A percentile compares a stretch with the other conserved stretches of the same genome.
Evolutionary conservation across 2,888 invertebrate genomes (phyloP).

Genomic region (Nephrotoma guestfalica): DNA sequence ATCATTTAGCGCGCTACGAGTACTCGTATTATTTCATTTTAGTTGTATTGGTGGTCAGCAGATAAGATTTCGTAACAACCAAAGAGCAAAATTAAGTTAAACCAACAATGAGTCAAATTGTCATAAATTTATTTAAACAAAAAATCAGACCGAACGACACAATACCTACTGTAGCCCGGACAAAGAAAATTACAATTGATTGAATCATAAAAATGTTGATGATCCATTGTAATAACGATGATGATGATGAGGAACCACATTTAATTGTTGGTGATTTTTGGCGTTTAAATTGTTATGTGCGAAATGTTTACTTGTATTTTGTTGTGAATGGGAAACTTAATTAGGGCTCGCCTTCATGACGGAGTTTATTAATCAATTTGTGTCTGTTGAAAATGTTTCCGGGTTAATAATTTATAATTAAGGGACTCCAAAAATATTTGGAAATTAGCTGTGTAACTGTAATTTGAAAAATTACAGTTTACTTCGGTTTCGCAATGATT

Average conservation of each 20-base stretch:
- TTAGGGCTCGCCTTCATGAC: neutral
- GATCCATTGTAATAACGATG: neutral
- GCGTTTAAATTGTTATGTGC: neutral
- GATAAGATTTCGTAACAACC: neutral
- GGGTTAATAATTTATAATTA: neutral
- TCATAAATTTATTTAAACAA: neutral
- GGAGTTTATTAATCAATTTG: neutral
- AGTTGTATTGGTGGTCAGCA: neutral
- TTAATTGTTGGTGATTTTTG: neutral
- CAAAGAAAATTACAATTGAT: neutral
- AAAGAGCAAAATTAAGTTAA: neutral
- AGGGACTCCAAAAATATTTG: neutral
- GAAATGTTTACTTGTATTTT: neutral
- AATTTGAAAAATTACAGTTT: neutral
- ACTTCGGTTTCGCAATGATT: neutral
- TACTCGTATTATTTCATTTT: neutral
- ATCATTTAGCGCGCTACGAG: neutral
- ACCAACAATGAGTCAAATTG: neutral
- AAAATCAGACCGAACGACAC: neutral
- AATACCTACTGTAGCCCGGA: neutral
- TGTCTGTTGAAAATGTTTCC: neutral
- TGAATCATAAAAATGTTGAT: neutral
- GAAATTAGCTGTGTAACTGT: neutral
- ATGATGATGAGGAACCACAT: neutral
- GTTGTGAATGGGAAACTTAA: neutral